Base-by-base conservation (phyloP, 2,888 invertebrate genomes). In the Idaea biselata region DNA sequence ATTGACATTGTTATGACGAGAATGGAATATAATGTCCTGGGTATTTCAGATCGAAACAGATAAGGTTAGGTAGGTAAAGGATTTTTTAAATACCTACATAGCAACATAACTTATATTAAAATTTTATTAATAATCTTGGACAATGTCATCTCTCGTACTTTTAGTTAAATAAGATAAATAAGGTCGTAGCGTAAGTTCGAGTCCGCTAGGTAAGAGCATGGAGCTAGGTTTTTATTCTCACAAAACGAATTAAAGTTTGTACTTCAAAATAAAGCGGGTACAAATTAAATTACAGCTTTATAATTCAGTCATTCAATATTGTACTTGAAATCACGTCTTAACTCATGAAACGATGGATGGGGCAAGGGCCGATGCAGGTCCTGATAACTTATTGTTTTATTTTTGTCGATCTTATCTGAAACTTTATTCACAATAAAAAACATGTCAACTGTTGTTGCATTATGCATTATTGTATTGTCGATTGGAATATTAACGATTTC, bases 1-100 rank as follows among this genome's bases (percentile, higher is more conserved):
- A 72, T 69, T 65, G 69, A 64, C 55, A 33, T 25, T 25, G 56
- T 60, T 33, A 25, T 61, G 16, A 75, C 73, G 69, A 53, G 64
- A 54, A 58, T 60, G 67, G 77, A 72, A 75, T 77, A 61, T 65
- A 63, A 70, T 60, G 16, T n/a, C 25, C 44, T 44, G 44, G 44
- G 44, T 14, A 11, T 44, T 44, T 44, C 11, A 44, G 44, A 44
- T 44, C 44, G 14, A 44, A 3, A 44, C 8, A 44, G 44, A 44
- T 44, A 14, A 44, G 32, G 11, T 44, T 14, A 44, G 44, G 8
- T 14, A 14, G 14, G 11, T 44, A 63, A 18, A 59, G 25, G 32
- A 61, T 61, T 59, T 53, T 56, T 59, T 57, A 17, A 61, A n/a
- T n/a, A n/a, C n/a, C n/a, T n/a, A n/a, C n/a, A n/a, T n/a, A n/a